These are phyloP conservation scores for Coleophora flavipennella DNA, from an alignment of 2,888 invertebrate species.

Conservation along the genomic window DNA sequence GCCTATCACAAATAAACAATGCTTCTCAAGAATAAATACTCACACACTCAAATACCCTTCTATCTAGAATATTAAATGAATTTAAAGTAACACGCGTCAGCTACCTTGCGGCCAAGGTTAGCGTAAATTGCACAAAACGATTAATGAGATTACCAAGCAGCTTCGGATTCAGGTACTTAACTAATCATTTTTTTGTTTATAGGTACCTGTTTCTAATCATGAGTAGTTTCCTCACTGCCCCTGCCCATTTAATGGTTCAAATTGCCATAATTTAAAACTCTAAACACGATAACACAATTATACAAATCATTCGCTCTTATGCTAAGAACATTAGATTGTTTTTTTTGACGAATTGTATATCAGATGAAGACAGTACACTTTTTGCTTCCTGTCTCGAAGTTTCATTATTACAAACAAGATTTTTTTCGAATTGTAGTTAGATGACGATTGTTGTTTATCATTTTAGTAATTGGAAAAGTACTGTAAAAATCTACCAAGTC, in stretches of 20 bases:
- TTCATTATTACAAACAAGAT: constrained; percentile 17
- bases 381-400: constrained; percentile 19
- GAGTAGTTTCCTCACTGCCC: constrained; percentile 18
- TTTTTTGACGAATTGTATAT: background rate
- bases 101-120: background rate
- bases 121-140: background rate
- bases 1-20: too few species aligned
- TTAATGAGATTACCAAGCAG: background rate
- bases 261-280: constrained; percentile 17
- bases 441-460: too few species aligned
- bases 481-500: too few species aligned
- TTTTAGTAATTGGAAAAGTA: too few species aligned
- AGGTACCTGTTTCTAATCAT: constrained; percentile 12
- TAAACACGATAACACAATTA: too few species aligned
- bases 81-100: too few species aligned
- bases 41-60: too few species aligned
- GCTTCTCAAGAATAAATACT: too few species aligned
- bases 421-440: constrained; percentile 16
- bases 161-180: constrained; percentile 1
- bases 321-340: constrained; percentile 1
- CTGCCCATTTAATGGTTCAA: constrained; percentile 20
- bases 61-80: too few species aligned
- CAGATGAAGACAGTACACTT: constrained; percentile 11
- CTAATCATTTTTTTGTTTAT: constrained; percentile 7
- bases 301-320: background rate